These are phyloP conservation scores for Strix aluco DNA, from an alignment of 2,113 vertebrate species.

Conservation along the genomic window DNA sequence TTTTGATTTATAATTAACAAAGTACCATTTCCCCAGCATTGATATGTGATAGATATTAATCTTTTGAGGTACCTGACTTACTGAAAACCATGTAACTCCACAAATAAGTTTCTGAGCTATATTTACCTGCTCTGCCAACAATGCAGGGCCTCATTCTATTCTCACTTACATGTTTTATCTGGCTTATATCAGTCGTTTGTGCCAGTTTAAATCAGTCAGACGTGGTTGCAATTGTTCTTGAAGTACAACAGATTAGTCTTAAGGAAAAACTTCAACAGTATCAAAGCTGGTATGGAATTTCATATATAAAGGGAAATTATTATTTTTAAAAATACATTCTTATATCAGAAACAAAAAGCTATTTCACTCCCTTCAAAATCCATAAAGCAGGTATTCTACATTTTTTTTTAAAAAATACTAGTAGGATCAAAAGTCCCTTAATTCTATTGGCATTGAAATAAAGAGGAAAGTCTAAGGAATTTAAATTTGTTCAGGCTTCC, in stretches of 20 bases:
- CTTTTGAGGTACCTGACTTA: neutral
- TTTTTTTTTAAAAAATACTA: neutral
- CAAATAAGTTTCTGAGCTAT: neutral
- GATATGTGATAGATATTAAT: neutral
- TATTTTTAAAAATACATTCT: neutral
- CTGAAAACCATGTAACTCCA: neutral
- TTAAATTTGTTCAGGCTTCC: slow-evolving; percentile 40
- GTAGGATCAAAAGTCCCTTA: slow-evolving; percentile 48
- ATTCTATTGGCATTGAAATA: slow-evolving; percentile 57
- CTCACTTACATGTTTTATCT: neutral
- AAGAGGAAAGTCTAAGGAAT: slow-evolving; percentile 47
- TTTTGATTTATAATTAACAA: slow-evolving; percentile 4
- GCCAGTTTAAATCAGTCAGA: neutral
- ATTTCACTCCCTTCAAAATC: neutral
- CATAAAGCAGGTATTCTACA: neutral
- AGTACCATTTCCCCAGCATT: neutral
- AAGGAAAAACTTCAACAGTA: neutral
- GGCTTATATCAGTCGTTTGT: neutral
- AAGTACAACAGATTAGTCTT: neutral
- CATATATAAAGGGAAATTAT: neutral
- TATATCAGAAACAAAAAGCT: neutral
- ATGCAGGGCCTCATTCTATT: neutral
- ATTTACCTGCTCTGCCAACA: neutral
- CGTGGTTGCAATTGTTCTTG: neutral
- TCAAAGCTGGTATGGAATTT: neutral